These are phyloP conservation scores for Holothuria glaberrima DNA, from an alignment of 35 echinoderm and acorn worm genomes.

Conservation along the genomic window DNA sequence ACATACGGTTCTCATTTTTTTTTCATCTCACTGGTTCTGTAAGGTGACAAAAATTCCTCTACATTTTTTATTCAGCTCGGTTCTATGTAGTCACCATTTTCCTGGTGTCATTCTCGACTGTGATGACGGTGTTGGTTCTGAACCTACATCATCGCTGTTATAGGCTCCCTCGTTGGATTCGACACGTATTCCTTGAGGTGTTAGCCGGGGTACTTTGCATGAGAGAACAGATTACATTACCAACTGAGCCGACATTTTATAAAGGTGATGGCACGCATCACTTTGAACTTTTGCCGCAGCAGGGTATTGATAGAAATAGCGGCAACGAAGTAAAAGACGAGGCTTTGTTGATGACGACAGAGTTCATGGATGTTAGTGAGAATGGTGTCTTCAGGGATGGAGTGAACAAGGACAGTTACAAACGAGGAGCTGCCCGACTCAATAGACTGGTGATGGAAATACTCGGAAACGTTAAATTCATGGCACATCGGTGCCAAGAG, in stretches of 20 bases:
- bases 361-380: conserved; percentile 43
- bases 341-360: conserved; percentile 19
- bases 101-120: conserved; percentile 84
- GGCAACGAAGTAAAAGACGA: conserved; percentile 64
- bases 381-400: conserved; percentile 38
- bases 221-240: conserved; percentile 43
- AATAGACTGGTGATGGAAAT: conserved; percentile 63
- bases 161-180: conserved; percentile 88
- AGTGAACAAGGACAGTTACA: conserved; percentile 29
- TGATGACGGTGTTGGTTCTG: conserved; percentile 94
- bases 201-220: conserved; percentile 82
- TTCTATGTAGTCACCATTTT: conserved; percentile 97
- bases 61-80: conserved; percentile 68
- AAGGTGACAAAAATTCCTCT: neutral
- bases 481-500: conserved; percentile 74
- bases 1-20: too few relatives aligned
- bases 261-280: conserved; percentile 48
- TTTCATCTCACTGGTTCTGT: too few relatives aligned
- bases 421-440: conserved; percentile 25
- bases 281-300: conserved; percentile 72
- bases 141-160: conserved; percentile 89
- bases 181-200: conserved; percentile 83
- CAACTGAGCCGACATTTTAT: conserved; percentile 37
- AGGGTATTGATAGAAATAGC: conserved; percentile 39
- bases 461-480: conserved; percentile 66